Conservation (phyloP, 2,797 vertebrate genomes). For the Clarias fuscus region DNA sequence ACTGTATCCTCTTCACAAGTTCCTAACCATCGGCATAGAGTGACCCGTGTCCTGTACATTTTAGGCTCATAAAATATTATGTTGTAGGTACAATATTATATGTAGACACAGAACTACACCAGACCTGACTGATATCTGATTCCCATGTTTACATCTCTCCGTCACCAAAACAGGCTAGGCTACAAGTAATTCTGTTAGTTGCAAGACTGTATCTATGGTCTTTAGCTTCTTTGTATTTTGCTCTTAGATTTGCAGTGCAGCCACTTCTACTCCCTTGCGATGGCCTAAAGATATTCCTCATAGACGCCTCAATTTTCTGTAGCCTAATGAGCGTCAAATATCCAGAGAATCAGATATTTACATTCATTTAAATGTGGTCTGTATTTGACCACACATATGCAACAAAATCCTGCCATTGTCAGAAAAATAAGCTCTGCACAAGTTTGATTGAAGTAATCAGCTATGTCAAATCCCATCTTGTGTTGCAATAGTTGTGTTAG, state of each 20-base stretch:
- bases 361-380: conserved; percentile 2
- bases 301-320: background rate
- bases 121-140: background rate
- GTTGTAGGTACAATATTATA: background rate
- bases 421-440: background rate
- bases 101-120: background rate
- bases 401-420: background rate
- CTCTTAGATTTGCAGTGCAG: background rate
- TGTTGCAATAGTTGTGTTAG: background rate
- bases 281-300: background rate
- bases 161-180: background rate
- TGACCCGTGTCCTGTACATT: background rate
- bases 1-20: background rate
- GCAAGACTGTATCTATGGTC: background rate
- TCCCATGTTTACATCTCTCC: background rate
- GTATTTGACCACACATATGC: conserved; percentile 1
- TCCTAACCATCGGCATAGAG: background rate
- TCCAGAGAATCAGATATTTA: background rate
- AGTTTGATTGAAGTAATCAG: background rate
- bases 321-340: background rate
- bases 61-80: background rate
- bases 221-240: background rate
- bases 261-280: background rate
- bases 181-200: background rate
- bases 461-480: background rate